Evolutionary conservation across 2,113 vertebrate species (phyloP), one percentile per base, ranked within the genome.

Genomic region (Nothoprocta pentlandii): DNA sequence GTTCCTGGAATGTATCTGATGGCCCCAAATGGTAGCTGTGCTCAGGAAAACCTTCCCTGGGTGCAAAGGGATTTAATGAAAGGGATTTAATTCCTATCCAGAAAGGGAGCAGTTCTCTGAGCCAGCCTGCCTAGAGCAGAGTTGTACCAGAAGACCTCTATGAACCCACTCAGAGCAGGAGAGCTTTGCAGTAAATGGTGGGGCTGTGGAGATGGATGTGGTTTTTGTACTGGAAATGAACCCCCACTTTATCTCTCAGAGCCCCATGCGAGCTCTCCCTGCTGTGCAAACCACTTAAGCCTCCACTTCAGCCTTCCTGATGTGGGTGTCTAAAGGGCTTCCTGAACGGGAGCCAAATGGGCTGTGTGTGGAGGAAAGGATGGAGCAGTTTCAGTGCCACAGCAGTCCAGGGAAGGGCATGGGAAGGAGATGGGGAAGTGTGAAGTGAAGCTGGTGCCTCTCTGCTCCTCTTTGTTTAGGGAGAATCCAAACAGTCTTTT

Each of bases 401-500:
- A 17, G 25, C 9, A 47, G 8, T 70, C 8, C 22, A 23, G 64
- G 0, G 2, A 36, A 67, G 83, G 78, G 42, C 61, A 41, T 13
- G 44, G 13, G 54, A 66, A 61, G 49, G 58, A 83, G 70, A 36
- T 3, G 14, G 61, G 49, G 59, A 84, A 88, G 76, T 0, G 0
- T 83, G 76, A 83, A 85, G 85, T 89, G 86, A 75, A 87, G 63
- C 28, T 93, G 90, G 62, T 80, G 79, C 61, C 58, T 49, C 56
- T 78, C 71, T 34, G 66, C 77, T 84, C 75, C 61, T 20, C 58
- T 70, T 42, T 36, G 68, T 85, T 76, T 70, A 62, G 51, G 47
- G 73, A 79, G 53, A 51, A 66, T 75, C 67, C 58, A 28, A 84
- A 17, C 71, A 84, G 62, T n/a, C 41, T 62, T 82, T 89, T 64